Evolutionary conservation across 2,797 vertebrate species (phyloP).

Genomic region (Halcyon leucocephala): DNA sequence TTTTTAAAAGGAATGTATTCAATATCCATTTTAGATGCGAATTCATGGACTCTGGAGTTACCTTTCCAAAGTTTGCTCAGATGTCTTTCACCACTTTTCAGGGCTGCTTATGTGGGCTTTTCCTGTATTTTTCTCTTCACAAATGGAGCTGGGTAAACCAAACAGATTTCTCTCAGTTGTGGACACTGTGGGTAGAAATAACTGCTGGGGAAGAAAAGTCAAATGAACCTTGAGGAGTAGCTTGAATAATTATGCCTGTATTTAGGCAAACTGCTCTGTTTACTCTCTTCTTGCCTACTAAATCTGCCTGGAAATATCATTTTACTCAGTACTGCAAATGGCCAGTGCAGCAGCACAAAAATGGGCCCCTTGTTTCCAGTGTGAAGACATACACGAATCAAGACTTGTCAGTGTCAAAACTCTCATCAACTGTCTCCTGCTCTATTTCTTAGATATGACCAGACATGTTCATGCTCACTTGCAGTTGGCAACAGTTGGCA

Average conservation of each 20-base stretch:
- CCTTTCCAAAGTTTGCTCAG: background rate
- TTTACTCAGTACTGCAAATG: background rate
- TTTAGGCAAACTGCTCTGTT: slow-evolving; percentile 11
- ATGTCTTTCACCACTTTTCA: background rate
- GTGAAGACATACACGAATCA: background rate
- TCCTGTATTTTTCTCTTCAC: background rate
- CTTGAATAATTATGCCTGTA: background rate
- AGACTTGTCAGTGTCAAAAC: background rate
- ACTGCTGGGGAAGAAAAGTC: background rate
- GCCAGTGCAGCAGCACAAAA: background rate
- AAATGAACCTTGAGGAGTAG: background rate
- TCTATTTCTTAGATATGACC: background rate
- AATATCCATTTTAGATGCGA: background rate
- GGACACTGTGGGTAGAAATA: background rate
- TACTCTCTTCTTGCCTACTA: background rate
- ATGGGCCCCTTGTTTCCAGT: background rate
- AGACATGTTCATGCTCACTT: background rate
- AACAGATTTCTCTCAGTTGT: background rate
- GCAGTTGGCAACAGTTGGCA: background rate
- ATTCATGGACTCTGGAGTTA: background rate
- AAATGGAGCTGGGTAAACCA: background rate
- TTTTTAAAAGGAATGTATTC: background rate
- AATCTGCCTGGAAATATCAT: background rate
- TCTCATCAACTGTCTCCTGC: background rate
- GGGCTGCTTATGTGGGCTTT: background rate